A percentile compares a stretch with the other conserved stretches of the same genome.
These are phyloP conservation scores for Venustaconcha ellipsiformis DNA, from an alignment of 1,140 invertebrate species.

Conservation along the genomic window DNA sequence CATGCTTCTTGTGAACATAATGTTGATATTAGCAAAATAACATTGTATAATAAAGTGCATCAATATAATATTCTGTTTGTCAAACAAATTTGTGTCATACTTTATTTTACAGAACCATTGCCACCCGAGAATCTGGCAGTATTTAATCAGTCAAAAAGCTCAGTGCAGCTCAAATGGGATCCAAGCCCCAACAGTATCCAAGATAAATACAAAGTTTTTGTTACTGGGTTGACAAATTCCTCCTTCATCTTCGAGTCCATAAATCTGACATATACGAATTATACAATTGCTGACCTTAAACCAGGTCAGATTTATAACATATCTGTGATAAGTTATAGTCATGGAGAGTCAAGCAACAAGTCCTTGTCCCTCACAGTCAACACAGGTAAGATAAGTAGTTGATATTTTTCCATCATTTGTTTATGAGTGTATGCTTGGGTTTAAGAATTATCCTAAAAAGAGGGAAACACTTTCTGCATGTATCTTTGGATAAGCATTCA, in stretches of 20 bases:
- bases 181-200: slow-evolving; percentile 24
- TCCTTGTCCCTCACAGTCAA: slow-evolving; percentile 17
- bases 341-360: slow-evolving; percentile 9
- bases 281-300: slow-evolving; percentile 1
- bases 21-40: no score
- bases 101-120: slow-evolving; percentile 26
- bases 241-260: not conserved
- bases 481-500: no score
- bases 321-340: slow-evolving; percentile 16
- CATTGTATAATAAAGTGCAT: no score
- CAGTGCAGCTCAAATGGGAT: slow-evolving; percentile 14
- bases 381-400: slow-evolving; percentile 6
- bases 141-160: not conserved
- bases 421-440: no score
- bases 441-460: no score
- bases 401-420: not conserved
- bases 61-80: no score
- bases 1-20: no score
- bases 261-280: slow-evolving; percentile 2
- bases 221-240: slow-evolving; percentile 4
- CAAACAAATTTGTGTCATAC: not conserved
- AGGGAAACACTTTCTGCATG: no score
- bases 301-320: slow-evolving; percentile 12
- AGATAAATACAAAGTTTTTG: slow-evolving; percentile 17
- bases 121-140: slow-evolving; percentile 15